Percentiles rank a stretch among this genome's conserved stretches.
These are phyloP conservation scores for Holotrichia oblita DNA, from an alignment of 1,140 invertebrate genomes.

Conservation along the genomic window DNA sequence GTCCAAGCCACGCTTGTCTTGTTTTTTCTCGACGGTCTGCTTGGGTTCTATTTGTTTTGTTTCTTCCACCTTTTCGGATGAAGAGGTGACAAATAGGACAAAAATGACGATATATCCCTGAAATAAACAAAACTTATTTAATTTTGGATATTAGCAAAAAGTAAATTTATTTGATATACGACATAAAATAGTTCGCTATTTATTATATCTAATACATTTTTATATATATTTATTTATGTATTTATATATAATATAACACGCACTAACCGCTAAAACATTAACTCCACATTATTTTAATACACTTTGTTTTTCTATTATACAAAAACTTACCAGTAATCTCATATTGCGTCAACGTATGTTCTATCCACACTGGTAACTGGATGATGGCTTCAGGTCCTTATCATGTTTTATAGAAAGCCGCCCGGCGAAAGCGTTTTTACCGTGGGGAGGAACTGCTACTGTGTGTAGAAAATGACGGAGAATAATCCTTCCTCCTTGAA, in stretches of 20 bases:
- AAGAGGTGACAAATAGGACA: conserved; percentile 61
- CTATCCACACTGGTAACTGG: conserved; percentile 48
- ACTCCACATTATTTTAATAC: too few species aligned
- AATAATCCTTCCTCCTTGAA: conserved; percentile 48
- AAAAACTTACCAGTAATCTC: conserved; percentile 56
- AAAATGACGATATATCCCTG: conserved; percentile 62
- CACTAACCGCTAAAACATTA: too few species aligned
- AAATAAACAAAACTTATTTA: neutral
- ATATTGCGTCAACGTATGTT: conserved; percentile 46
- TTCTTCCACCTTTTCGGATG: conserved; percentile 57
- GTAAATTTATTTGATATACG: too few species aligned
- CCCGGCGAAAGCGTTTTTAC: conserved; percentile 47
- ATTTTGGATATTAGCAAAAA: too few species aligned
- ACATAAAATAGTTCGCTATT: too few species aligned
- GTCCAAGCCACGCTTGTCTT: conserved; percentile 69
- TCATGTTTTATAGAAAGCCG: conserved; percentile 49
- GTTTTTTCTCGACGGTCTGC: conserved; percentile 66
- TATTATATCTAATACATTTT: too few species aligned
- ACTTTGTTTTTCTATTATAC: neutral
- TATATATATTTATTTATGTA: too few species aligned
- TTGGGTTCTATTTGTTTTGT: conserved; percentile 54
- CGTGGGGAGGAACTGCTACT: conserved; percentile 37
- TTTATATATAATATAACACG: too few species aligned
- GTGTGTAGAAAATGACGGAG: conserved; percentile 40
- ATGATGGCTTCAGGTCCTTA: conserved; percentile 40